These are phyloP conservation scores for Protaetia brevitarsis DNA, from an alignment of 1,140 invertebrate genomes.

Conservation along the genomic window DNA sequence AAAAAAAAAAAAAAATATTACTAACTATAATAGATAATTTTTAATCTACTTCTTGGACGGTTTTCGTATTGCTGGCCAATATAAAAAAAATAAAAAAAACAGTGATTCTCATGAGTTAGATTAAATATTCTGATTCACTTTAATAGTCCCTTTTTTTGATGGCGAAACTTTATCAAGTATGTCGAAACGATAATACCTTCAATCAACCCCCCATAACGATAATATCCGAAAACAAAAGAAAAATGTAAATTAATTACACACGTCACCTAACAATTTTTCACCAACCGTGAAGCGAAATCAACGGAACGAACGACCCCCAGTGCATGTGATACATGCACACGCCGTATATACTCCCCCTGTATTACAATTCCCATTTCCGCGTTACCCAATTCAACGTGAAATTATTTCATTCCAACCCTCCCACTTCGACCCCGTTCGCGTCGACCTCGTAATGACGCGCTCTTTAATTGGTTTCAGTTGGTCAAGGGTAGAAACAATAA, in stretches of 20 bases:
- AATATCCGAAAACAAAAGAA: background rate
- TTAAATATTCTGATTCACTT: too few relatives aligned
- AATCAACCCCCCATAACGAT: background rate
- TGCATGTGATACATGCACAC: too few relatives aligned
- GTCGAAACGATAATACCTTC: too few relatives aligned
- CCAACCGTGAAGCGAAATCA: background rate
- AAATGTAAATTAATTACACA: constrained; percentile 8
- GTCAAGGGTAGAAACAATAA: constrained; percentile 18
- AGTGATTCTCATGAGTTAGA: too few relatives aligned
- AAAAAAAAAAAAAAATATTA: too few relatives aligned
- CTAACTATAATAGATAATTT: too few relatives aligned
- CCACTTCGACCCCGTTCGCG: background rate
- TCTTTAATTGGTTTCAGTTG: constrained; percentile 14
- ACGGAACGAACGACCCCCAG: background rate
- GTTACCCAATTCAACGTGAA: constrained; percentile 7
- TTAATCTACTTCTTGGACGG: too few relatives aligned
- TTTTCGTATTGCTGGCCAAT: too few relatives aligned
- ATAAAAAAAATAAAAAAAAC: too few relatives aligned
- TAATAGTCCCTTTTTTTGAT: too few relatives aligned
- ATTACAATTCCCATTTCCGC: background rate
- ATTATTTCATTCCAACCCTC: background rate
- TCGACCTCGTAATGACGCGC: constrained; percentile 5
- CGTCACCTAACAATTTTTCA: background rate
- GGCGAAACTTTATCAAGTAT: too few relatives aligned
- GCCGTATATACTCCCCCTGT: background rate